phyloP scores from a whole-genome alignment of 2,113 vertebrate genomes.

The Labeo rohita region DNA sequence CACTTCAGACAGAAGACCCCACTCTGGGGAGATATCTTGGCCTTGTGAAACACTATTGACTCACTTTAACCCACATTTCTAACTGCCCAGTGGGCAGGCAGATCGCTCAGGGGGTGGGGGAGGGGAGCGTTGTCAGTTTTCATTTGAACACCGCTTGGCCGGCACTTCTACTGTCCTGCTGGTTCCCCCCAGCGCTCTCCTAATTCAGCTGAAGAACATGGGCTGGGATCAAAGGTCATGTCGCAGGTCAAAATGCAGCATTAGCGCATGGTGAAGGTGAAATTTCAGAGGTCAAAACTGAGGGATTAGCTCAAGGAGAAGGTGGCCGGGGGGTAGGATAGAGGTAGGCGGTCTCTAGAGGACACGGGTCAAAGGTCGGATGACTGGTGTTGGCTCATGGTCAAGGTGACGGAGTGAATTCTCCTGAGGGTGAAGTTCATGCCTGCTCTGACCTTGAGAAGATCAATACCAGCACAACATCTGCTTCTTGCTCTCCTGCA shows the following conservation, averaged over 20 bases:
- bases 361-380: conserved; percentile 76
- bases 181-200: conserved; percentile 6
- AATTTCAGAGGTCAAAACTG: conserved; percentile 42
- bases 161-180: conserved; percentile 61
- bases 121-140: conserved; percentile 77
- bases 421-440: conserved; percentile 80
- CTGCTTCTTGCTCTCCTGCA: conserved; percentile 35
- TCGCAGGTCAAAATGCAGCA: conserved; percentile 50
- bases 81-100: conserved; percentile 66
- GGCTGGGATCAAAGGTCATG: conserved; percentile 47
- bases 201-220: conserved; percentile 47
- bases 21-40: conserved; percentile 83
- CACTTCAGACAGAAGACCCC: conserved; percentile 84
- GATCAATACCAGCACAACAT: conserved; percentile 86
- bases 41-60: conserved; percentile 90
- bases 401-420: conserved; percentile 83
- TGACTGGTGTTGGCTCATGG: conserved; percentile 83
- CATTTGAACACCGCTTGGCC: conserved; percentile 81
- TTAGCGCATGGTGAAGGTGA: conserved; percentile 51
- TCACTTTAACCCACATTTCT: conserved; percentile 85
- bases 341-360: conserved; percentile 61
- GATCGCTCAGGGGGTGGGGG: conserved; percentile 28
- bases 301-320: conserved; percentile 46
- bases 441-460: conserved; percentile 84
- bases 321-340: conserved; percentile 56